A percentile compares a stretch with the other conserved stretches of the same genome.
Conservation (phyloP, 2,113 vertebrate species). For the Nibea coibor region DNA sequence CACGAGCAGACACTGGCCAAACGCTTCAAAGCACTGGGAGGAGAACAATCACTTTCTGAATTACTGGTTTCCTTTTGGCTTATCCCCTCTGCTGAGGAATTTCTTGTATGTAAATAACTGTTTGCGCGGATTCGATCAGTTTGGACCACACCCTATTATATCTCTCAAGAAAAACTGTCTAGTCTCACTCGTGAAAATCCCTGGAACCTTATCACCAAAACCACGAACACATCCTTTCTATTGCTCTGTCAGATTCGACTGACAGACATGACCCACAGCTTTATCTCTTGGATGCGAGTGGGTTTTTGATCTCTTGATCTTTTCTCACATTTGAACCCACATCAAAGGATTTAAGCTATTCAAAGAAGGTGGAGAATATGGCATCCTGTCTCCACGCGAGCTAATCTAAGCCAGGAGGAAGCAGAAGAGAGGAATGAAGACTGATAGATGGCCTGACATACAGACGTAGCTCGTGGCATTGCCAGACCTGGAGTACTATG, state of each 20-base stretch:
- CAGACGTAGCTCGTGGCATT: constrained; percentile 17
- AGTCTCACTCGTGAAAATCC: constrained; percentile 12
- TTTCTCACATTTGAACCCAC: constrained; percentile 65
- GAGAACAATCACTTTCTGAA: constrained; percentile 53
- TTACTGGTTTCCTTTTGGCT: constrained; percentile 58
- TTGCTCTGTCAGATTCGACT: constrained; percentile 43
- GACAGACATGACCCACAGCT: constrained; percentile 57
- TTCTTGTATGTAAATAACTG: constrained; percentile 45
- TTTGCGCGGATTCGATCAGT: constrained; percentile 54
- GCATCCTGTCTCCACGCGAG: constrained; percentile 51
- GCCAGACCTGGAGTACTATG: constrained; percentile 1
- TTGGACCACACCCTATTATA: constrained; percentile 46
- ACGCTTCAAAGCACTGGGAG: constrained; percentile 54
- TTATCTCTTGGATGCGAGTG: constrained; percentile 45
- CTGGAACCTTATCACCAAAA: constrained; percentile 45
- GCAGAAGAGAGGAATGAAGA: constrained; percentile 48
- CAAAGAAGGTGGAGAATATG: constrained; percentile 48
- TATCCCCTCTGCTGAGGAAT: constrained; percentile 54
- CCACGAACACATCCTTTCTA: constrained; percentile 13
- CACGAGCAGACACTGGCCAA: constrained; percentile 21
- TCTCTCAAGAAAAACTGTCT: constrained; percentile 27
- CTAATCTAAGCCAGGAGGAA: constrained; percentile 64
- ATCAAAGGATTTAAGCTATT: constrained; percentile 65
- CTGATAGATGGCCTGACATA: constrained; percentile 44
- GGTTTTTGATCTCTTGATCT: constrained; percentile 67